Conservation (phyloP, 2,113 vertebrate species). For the Coregonus clupeaformis region DNA sequence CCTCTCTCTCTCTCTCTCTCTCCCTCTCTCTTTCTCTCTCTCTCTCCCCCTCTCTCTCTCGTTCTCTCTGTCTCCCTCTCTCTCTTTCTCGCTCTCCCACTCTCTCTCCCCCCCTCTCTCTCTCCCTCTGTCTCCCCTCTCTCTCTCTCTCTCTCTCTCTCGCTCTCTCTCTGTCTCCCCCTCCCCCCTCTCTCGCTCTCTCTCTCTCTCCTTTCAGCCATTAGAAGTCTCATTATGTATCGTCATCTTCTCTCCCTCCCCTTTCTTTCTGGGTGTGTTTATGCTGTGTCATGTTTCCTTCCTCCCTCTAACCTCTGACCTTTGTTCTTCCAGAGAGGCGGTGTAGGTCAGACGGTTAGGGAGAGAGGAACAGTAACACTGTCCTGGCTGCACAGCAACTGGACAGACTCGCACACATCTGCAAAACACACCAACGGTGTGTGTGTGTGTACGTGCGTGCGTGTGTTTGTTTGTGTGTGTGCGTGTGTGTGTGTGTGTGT, state of each 20-base stretch:
- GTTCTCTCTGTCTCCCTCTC: not conserved
- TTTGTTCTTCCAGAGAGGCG: slow-evolving; percentile 76
- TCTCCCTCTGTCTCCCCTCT: not conserved
- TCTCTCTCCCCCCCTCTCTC: not conserved
- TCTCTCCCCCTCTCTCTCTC: not conserved
- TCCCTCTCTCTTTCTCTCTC: too few species aligned
- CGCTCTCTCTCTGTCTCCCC: too few species aligned
- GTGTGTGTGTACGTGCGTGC: slow-evolving; percentile 1
- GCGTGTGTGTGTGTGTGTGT: slow-evolving; percentile 4
- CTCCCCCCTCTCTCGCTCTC: too few species aligned
- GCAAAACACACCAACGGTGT: slow-evolving; percentile 88
- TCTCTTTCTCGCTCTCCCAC: slow-evolving; percentile 6
- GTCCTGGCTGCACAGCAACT: slow-evolving; percentile 78
- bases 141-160: not conserved
- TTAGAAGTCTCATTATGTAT: too few species aligned
- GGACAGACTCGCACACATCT: slow-evolving; percentile 83
- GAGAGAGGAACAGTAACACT: slow-evolving; percentile 55
- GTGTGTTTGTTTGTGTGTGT: not conserved
- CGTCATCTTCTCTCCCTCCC: too few species aligned
- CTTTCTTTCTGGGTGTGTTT: too few species aligned
- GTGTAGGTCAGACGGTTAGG: slow-evolving; percentile 61
- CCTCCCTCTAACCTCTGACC: not conserved
- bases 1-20: too few species aligned
- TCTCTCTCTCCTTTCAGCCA: too few species aligned
- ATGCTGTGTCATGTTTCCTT: too few species aligned